Conservation (phyloP, 2,113 vertebrate genomes). For the Myiagra hebetior region DNA sequence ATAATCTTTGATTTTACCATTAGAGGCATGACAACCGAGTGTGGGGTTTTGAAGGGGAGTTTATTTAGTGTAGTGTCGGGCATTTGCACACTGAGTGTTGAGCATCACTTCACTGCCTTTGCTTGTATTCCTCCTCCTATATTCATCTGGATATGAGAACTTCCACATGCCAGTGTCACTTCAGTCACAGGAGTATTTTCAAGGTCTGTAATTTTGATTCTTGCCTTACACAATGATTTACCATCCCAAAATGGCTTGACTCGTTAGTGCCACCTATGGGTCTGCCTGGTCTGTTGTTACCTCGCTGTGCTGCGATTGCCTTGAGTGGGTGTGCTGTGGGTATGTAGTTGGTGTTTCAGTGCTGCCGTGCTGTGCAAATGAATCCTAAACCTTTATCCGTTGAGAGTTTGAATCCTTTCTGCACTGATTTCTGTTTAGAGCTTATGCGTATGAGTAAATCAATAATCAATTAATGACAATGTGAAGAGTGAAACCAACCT, state of each 20-base stretch:
- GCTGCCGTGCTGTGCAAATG: neutral
- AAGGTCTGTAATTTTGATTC: neutral
- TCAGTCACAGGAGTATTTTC: neutral
- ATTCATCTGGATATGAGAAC: neutral
- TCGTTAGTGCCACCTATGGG: neutral
- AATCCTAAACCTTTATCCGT: neutral
- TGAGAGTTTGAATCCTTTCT: neutral
- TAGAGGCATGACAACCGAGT: neutral
- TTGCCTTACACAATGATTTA: neutral
- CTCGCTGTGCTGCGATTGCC: neutral
- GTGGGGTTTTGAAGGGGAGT: neutral
- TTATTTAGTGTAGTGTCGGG: neutral
- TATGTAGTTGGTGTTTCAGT: neutral
- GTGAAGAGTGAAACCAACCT: neutral
- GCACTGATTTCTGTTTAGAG: neutral
- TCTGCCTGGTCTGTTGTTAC: neutral
- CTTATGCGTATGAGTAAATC: neutral
- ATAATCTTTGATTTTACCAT: neutral
- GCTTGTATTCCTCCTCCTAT: accelerated
- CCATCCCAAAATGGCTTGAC: neutral
- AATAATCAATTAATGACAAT: neutral
- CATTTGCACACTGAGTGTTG: neutral
- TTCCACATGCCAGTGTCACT: neutral
- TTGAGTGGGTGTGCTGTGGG: accelerated
- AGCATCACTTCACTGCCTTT: neutral